These are phyloP conservation scores for Agapetus fuscipes DNA, from an alignment of 2,888 invertebrate genomes.

Conservation along the genomic window DNA sequence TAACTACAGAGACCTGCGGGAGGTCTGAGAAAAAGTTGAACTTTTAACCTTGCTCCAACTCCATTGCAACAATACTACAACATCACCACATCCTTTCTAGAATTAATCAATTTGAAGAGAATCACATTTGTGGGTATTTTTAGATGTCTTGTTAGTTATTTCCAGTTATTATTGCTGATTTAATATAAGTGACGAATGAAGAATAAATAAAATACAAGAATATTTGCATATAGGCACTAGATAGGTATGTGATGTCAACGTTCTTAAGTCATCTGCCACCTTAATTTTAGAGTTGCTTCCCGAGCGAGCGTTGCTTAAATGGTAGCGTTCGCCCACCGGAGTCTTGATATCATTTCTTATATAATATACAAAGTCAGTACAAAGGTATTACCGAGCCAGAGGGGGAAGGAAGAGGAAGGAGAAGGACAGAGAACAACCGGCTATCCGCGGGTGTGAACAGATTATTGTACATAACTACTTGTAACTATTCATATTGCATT, in stretches of 20 bases:
- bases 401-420: too few relatives aligned
- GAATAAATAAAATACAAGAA: constrained; percentile 21
- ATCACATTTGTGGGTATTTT: constrained; percentile 29
- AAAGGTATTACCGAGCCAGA: not conserved
- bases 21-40: too few relatives aligned
- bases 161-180: constrained; percentile 26
- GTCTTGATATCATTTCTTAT: not conserved
- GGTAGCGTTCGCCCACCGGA: constrained; percentile 15
- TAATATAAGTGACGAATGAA: constrained; percentile 27
- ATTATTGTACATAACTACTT: constrained; percentile 44
- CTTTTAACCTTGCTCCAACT: too few relatives aligned
- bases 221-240: constrained; percentile 21
- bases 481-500: constrained; percentile 46
- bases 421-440: constrained; percentile 28
- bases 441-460: constrained; percentile 27
- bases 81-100: constrained; percentile 26
- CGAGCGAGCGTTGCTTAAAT: constrained; percentile 23
- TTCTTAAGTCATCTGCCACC: constrained; percentile 30
- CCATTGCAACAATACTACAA: constrained; percentile 33
- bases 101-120: constrained; percentile 18
- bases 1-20: too few relatives aligned
- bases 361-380: not conserved
- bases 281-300: constrained; percentile 29
- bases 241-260: constrained; percentile 19
- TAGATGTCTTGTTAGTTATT: constrained; percentile 37